Base-by-base conservation (phyloP, 2,888 invertebrate genomes). In the Digitonthophagus gazella region DNA sequence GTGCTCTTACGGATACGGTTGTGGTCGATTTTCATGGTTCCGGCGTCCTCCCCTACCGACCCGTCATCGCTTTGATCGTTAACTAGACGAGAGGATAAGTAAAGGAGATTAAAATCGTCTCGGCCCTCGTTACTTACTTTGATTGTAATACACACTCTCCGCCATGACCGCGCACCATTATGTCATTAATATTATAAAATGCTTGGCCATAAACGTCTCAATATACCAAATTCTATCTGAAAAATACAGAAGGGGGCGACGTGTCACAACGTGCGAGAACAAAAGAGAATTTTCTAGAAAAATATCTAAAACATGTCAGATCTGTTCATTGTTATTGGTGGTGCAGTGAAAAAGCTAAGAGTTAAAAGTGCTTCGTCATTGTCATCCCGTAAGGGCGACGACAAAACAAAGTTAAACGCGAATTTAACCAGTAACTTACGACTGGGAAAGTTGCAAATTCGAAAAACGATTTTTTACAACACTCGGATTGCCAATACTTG, bases 1-100 rank as follows among this genome's bases (percentile, higher is more conserved):
- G 91, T 91, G 86, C 92, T 91, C 83, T 93, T 93, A 83, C 93
- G 92, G 78, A 93, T 85, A 82, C 92, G 91, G 77, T 87, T 88
- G 78, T 90, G 87, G 80, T 93, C 93, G 78, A 93, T 92, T 86
- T 92, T 93, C 93, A 93, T 93, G 78, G 81, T 84, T 77, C 69
- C 69, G 44, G 71, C 67, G 57, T 75, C 74, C 67, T 75, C 75
- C 67, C 74, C 75, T 75, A 75, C 71, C 72, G 75, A 74, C 69
- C 73, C 75, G 65, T 75, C 75, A 65, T 73, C 72, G 64, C 58
- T 72, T 61, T 72, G 72, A 68, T 72, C 72, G 69, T 71, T 68
- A 71, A 71, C 71, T 71, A 66, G 14, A 58, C 56, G 19, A 15
- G 58, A 55, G 19, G 28, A n/a, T 66, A 57, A 66, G n/a, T 58